Conservation (phyloP, 2,797 vertebrate genomes). For the Neosalanx taihuensis region DNA sequence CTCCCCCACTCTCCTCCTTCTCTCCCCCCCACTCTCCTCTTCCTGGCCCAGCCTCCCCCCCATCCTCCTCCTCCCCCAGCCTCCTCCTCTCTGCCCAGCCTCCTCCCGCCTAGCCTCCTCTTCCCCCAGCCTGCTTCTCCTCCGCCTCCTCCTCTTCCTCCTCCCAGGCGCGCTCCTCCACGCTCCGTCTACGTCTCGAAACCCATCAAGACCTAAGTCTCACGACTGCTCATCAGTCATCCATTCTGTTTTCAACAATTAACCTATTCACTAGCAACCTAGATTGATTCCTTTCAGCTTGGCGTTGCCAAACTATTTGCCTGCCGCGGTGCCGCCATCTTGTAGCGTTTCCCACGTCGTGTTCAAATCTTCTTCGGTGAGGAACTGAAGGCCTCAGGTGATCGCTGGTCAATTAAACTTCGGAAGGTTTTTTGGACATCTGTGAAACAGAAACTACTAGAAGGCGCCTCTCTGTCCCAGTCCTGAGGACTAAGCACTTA, state of each 20-base stretch:
- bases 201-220: slow-evolving; percentile 41
- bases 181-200: slow-evolving; percentile 56
- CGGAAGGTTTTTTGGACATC: not conserved
- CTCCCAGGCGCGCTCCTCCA: slow-evolving; percentile 29
- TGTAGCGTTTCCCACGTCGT: not conserved
- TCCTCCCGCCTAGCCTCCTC: too few species aligned
- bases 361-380: too few species aligned
- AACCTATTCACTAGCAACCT: slow-evolving; percentile 54
- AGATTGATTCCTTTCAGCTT: slow-evolving; percentile 49
- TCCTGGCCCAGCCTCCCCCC: not conserved
- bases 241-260: slow-evolving; percentile 56
- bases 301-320: not conserved
- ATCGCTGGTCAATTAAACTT: not conserved
- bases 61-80: too few species aligned
- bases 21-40: too few species aligned
- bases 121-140: too few species aligned
- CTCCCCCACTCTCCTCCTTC: too few species aligned
- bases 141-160: too few species aligned
- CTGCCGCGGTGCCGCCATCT: too few species aligned
- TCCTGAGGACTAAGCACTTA: slow-evolving; percentile 30
- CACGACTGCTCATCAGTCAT: slow-evolving; percentile 47
- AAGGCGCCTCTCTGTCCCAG: slow-evolving; percentile 32
- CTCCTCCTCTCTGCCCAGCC: too few species aligned
- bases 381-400: too few species aligned
- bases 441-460: not conserved